These are phyloP conservation scores for Seladonia tumulorum DNA, from an alignment of 2,888 invertebrate species.

Conservation along the genomic window DNA sequence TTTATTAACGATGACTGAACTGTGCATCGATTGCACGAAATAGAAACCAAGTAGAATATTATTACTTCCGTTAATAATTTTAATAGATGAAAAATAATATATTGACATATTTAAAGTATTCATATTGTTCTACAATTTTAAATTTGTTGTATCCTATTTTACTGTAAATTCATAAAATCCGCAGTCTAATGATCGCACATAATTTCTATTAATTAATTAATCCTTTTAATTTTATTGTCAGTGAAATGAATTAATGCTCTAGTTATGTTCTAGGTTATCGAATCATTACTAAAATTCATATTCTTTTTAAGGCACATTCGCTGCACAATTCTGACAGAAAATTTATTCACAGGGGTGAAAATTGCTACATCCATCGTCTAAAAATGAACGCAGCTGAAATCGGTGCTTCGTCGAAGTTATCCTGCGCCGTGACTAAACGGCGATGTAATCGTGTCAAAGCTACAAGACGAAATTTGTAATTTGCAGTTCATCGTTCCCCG, in stretches of 20 bases:
- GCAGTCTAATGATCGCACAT: no score
- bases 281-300: neutral
- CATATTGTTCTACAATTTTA: no score
- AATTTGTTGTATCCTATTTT: no score
- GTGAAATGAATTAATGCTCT: neutral
- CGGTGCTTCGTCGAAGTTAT: neutral
- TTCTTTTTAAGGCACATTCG: neutral
- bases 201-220: neutral
- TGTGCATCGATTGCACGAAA: no score
- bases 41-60: no score
- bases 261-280: neutral
- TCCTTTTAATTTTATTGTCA: neutral
- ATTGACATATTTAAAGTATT: no score
- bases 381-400: neutral
- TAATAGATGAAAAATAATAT: no score
- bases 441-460: neutral
- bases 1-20: no score
- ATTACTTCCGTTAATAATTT: no score
- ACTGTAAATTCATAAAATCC: no score
- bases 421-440: neutral
- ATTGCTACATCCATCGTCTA: neutral
- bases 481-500: constrained; percentile 41
- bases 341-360: neutral
- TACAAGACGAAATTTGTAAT: constrained; percentile 43
- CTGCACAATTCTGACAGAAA: neutral